Conservation (phyloP, 1,140 invertebrate species). For the Adelges cooleyi region DNA sequence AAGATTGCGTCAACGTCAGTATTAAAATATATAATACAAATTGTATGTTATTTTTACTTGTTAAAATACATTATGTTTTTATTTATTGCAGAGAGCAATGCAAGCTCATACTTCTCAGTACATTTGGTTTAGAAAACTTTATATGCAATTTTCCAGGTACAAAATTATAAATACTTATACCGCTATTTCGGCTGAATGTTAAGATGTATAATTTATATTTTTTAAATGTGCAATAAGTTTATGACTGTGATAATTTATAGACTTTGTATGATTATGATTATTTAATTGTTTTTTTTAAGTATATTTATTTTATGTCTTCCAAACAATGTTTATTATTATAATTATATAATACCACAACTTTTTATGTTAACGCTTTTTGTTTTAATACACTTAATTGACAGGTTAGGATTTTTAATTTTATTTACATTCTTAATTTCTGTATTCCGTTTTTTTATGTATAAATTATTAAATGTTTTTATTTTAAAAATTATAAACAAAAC, state of each 20-base stretch:
- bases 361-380: too few relatives aligned
- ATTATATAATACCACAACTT: too few relatives aligned
- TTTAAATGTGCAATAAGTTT: background rate
- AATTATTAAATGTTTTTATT: too few relatives aligned
- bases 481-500: too few relatives aligned
- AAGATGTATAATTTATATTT: conserved; percentile 51
- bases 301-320: too few relatives aligned
- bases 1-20: conserved; percentile 33
- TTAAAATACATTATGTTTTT: conserved; percentile 23
- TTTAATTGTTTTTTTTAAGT: too few relatives aligned
- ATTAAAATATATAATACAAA: background rate
- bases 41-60: background rate
- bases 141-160: conserved; percentile 81
- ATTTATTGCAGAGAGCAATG: conserved; percentile 54
- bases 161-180: conserved; percentile 77
- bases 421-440: too few relatives aligned
- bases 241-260: conserved; percentile 15
- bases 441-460: too few relatives aligned
- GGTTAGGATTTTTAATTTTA: too few relatives aligned
- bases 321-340: too few relatives aligned
- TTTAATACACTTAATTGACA: too few relatives aligned
- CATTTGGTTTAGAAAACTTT: conserved; percentile 84
- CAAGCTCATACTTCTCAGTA: conserved; percentile 72
- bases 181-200: conserved; percentile 46
- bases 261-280: too few relatives aligned